A percentile compares a stretch with the other conserved stretches of the same genome.
Conservation (phyloP, 1,140 invertebrate species). For the Aporrectodea caliginosa region DNA sequence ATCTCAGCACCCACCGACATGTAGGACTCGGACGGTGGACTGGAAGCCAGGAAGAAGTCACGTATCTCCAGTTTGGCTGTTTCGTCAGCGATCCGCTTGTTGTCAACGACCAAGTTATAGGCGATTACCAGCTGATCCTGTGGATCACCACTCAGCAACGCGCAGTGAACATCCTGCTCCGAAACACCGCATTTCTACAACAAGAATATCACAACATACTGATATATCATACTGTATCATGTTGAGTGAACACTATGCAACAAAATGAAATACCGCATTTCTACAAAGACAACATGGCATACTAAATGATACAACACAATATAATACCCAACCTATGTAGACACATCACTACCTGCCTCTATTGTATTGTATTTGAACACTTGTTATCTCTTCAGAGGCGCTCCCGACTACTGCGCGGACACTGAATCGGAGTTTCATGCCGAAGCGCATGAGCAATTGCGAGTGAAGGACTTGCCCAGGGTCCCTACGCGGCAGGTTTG, state of each 20-base stretch:
- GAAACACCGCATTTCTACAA: constrained; percentile 87
- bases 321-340: too few relatives aligned
- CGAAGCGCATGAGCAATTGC: too few relatives aligned
- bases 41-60: constrained; percentile 90
- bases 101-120: constrained; percentile 98
- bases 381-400: too few relatives aligned
- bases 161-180: constrained; percentile 88
- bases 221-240: neutral
- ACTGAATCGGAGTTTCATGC: too few relatives aligned
- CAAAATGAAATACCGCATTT: neutral
- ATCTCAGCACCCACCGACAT: too few relatives aligned
- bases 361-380: too few relatives aligned
- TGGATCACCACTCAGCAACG: constrained; percentile 88
- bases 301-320: too few relatives aligned
- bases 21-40: constrained; percentile 67
- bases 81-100: constrained; percentile 66
- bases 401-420: too few relatives aligned
- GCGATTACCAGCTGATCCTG: constrained; percentile 97
- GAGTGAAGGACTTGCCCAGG: too few relatives aligned
- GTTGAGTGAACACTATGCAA: neutral
- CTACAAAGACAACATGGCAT: too few relatives aligned
- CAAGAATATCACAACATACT: neutral
- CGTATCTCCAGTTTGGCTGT: constrained; percentile 84
- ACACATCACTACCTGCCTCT: too few relatives aligned
- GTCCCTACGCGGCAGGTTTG: too few relatives aligned